Base-by-base conservation (phyloP, 2,888 invertebrate genomes). In the Thecocarcelia acutangulata region DNA sequence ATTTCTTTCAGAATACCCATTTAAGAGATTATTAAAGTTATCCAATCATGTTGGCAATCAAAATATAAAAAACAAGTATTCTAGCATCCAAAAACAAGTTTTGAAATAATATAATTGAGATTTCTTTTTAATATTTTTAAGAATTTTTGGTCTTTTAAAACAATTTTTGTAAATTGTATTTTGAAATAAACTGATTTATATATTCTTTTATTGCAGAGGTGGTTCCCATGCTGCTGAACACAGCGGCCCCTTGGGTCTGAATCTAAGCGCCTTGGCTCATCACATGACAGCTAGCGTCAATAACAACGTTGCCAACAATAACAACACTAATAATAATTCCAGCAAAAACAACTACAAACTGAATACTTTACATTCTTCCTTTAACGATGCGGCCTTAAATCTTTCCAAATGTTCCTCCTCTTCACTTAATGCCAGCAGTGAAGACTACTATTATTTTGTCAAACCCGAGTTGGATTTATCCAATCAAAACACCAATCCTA, bases 391-490 rank as follows among this genome's bases (percentile, higher is more conserved):
- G 13, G 89, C 85, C 19, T 82, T 89, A 68, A 89, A 89, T 85
- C 85, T 89, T 2, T 89, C 89, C 1, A 89, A 89, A 83, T 88
- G 89, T 73, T 86, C 89, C 21, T 86, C 89, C 17, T 83, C 84
- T 0, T 28, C 73, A 1, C 56, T 87, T 17, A 89, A 86, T 70
- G 61, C 84, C 19, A 86, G 84, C 73, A 80, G 83, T 56, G 90
- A 90, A 24, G 88, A 90, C 59, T 90, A 87, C 28, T 90, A 87
- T 64, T 89, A 88, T 63, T 87, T 86, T 81, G 89, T 90, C 0
- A 90, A 90, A 83, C 86, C 88, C 0, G 90, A 90, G 85, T 83
- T 89, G 85, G 90, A 90, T 83, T 83, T 87, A 46, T 84, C 85
- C 21, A 83, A 79, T 74, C 84, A 78, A 64, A 85, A 87, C 28